Evolutionary conservation across 2,888 invertebrate genomes (phyloP).

Genomic region (Eudasyphora cyanicolor): DNA sequence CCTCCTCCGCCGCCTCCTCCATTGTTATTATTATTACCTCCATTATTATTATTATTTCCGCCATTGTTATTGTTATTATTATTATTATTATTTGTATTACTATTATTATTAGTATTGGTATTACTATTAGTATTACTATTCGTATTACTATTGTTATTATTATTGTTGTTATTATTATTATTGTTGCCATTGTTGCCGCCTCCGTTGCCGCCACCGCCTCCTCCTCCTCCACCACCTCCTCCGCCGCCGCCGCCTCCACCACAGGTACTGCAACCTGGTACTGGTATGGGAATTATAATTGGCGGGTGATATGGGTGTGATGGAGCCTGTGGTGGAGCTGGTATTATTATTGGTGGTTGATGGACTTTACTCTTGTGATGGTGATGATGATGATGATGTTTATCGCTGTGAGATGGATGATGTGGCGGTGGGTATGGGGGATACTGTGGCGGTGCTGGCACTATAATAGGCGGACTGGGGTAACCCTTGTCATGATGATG

Average conservation of each 20-base stretch:
- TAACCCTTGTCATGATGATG: not conserved
- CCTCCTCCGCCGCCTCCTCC: slow-evolving; percentile 29
- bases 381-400: slow-evolving; percentile 26
- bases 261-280: not conserved
- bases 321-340: not conserved
- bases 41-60: not conserved
- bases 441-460: not conserved
- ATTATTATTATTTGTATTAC: too few species aligned
- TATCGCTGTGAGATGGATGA: slow-evolving; percentile 5
- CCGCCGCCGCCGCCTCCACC: slow-evolving; percentile 27
- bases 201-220: not conserved
- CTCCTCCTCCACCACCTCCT: slow-evolving; percentile 20
- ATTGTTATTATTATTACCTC: not conserved
- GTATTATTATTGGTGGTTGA: not conserved
- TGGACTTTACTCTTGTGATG: not conserved
- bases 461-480: not conserved
- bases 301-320: slow-evolving; percentile 8
- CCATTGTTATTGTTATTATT: not conserved
- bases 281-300: slow-evolving; percentile 32
- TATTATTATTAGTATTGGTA: too few species aligned
- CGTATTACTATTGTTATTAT: too few species aligned
- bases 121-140: too few species aligned
- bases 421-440: too few species aligned
- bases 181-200: not conserved
- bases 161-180: too few species aligned